Evolutionary conservation across 2,797 vertebrate species (phyloP), one percentile per base, ranked within the genome.

Genomic region (Myioborus miniatus): DNA sequence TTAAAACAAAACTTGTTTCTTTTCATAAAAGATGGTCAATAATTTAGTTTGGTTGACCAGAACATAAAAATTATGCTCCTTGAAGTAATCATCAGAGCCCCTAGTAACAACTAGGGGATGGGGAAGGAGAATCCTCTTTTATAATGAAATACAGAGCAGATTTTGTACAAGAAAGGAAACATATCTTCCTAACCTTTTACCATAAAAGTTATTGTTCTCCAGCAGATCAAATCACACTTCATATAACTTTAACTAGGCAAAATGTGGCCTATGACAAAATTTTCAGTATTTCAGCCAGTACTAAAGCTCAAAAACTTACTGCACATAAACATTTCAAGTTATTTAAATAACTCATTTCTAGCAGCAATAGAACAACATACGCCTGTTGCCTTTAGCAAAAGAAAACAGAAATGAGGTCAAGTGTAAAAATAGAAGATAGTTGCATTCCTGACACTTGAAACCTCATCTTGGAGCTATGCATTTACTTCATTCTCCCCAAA

Each of bases 361-460:
- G 58, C 76, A 94, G 87, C 59, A 96, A 90, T 80, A 84, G 86
- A 90, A 93, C 49, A 96, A 94, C 91, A 96, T 53, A 95, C 0
- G 79, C 72, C 83, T 93, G 94, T 88, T 97, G 95, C 94, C 85
- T 97, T 86, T 37, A 94, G 93, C 87, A 93, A 95, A 95, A 94
- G 78, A 94, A 95, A 96, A 96, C 1, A 95, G 92, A 97, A 97
- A 91, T 27, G 89, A 96, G 95, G 94, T 96, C 94, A 95, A 93
- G 78, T 76, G 60, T 95, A 96, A 96, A 96, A 97, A 96, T 97
- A 96, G 94, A 93, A 95, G 60, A 96, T 36, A 70, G 85, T 77
- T 91, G 90, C 89, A 96, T 95, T 96, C 94, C 92, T 91, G 95
- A 91, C 78, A 96, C 93, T 94, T 85, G 91, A 97, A 96, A 96